Base-by-base conservation (phyloP, 1,140 invertebrate species). In the Pollicipes pollicipes region DNA sequence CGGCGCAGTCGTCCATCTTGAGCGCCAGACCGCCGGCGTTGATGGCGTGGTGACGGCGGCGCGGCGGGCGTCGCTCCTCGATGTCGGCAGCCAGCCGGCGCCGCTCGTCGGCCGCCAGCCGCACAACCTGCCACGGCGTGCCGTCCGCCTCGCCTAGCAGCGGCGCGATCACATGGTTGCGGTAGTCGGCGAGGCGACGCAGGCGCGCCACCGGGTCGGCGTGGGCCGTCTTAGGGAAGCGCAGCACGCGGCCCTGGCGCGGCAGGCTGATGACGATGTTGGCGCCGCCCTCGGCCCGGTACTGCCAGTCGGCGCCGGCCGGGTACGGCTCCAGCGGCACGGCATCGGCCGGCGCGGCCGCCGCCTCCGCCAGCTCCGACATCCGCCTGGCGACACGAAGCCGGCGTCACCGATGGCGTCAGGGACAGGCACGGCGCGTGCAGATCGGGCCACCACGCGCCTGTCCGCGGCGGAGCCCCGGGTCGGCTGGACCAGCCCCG, bases 131-230 rank as follows among this genome's bases (percentile, higher is more conserved):
- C 32, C 45, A 70, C 35, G 21, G 45, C 68, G 68, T 0, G 2
- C 37, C 69, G n/a, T 68, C 74, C n/a, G 58, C 69, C 68, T 72
- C 73, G 16, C 69, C 73, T 24, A 75, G 71, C 63, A 70, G 73
- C 28, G 66, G 73, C 17, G 70, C 63, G 27, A 74, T 75, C 68
- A 75, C 69, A 24, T 30, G 69, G 24, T 72, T 72, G 71, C 63
- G 63, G 28, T 45, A 72, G 4, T 72, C 32, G 30, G 35, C 67
- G 0, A 71, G 66, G 30, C 72, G 69, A 26, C 32, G 66, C 3
- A 68, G 66, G 4, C 72, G 63, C 26, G 31, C 28, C 63, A 71
- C 69, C 30, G 70, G 70, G 30, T 72, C 71, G 32, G 37, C 30
- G 66, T 71, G 72, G 6, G 70, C 72, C 31, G 45, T 68, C 45